Base-by-base conservation (phyloP, 2,888 invertebrate genomes). In the Tachina lurida region DNA sequence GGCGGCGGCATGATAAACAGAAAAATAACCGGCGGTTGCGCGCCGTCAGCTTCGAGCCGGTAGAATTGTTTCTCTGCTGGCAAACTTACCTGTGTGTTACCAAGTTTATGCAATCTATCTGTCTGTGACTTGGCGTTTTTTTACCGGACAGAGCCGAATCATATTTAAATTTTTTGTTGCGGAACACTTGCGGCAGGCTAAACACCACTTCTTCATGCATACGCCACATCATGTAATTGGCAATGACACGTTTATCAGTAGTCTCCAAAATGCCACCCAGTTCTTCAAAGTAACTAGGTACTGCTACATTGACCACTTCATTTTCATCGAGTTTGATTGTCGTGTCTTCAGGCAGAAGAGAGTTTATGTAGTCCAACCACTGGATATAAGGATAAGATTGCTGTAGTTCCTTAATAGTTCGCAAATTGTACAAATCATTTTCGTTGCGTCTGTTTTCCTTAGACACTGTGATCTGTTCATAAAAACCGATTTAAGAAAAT, bases 151-250 rank as follows among this genome's bases (percentile, higher is more conserved):
- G 31, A 31, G 2, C 31, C 3, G 31, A 31, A 31, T 31, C 31
- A 31, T 31, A 4, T 31, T 52, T 95, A 94, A 67, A 97, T 93
- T 91, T 97, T 97, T 0, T 97, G 73, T 96, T 95, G 7, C 97
- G 94, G 82, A 97, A 94, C 79, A 94, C 94, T 74, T 97, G 97
- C 0, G 95, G 96, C 86, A 98, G 93, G 92, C 96, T 95, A 10
- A 97, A 95, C 0, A 97, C 96, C 7, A 96, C 96, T 0, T 95
- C 96, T 31, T 31, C 3, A 0, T 97, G 96, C 0, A 96, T 97
- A 76, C 98, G 95, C 98, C 98, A 98, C 95, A 98, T 95, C 88
- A 97, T 95, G 91, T 98, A 98, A 93, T 98, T 98, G 3, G 98
- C 97, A 89, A 96, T 94, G 4, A 95, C 94, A 87, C 96, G 91